Evolutionary conservation across 1,140 invertebrate genomes (phyloP).

Genomic region (Anoplolepis gracilipes): DNA sequence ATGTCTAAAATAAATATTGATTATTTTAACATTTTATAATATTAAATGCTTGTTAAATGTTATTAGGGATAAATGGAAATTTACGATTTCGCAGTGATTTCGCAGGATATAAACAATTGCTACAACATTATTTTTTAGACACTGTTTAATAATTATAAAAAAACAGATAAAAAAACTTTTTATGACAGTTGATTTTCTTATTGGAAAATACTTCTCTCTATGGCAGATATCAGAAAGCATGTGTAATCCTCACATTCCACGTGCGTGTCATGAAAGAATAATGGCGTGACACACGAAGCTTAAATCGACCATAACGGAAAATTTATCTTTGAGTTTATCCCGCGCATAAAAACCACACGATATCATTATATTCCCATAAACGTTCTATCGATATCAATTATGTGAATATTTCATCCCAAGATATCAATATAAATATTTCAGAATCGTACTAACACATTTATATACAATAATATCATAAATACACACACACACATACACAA

Average conservation of each 20-base stretch:
- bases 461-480: too few relatives aligned
- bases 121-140: background rate
- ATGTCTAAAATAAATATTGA: background rate
- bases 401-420: too few relatives aligned
- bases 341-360: background rate
- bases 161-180: background rate
- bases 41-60: background rate
- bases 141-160: background rate
- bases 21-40: slow-evolving; percentile 3
- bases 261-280: slow-evolving; percentile 26
- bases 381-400: slow-evolving; percentile 7
- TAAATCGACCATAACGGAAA: slow-evolving; percentile 17
- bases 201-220: background rate
- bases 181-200: slow-evolving; percentile 8
- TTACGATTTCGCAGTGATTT: background rate
- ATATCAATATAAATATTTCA: slow-evolving; percentile 31
- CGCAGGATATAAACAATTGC: background rate
- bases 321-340: slow-evolving; percentile 18
- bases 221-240: background rate
- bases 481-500: too few relatives aligned
- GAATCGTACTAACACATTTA: too few relatives aligned
- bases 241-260: slow-evolving; percentile 20
- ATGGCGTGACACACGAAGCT: slow-evolving; percentile 7
- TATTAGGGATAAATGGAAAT: background rate
- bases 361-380: slow-evolving; percentile 33